Percentiles rank a stretch among this genome's conserved stretches.
Conservation (phyloP, 2,113 vertebrate species). For the Spermophilus dauricus region DNA sequence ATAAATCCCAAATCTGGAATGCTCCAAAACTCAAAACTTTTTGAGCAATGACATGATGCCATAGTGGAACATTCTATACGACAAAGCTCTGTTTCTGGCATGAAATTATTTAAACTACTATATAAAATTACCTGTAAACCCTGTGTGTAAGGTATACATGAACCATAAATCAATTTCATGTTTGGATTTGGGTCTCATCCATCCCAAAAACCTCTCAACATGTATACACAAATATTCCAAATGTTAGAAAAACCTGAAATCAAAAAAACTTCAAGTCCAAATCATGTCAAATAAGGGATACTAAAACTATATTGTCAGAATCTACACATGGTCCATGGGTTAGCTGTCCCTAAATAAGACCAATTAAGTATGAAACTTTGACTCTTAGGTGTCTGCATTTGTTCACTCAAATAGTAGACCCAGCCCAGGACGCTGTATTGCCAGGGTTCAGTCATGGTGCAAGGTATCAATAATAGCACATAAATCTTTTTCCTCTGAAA, state of each 20-base stretch:
- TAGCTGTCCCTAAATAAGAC: neutral
- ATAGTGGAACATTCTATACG: neutral
- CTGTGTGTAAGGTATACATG: neutral
- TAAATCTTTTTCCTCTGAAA: too few species aligned
- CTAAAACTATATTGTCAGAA: neutral
- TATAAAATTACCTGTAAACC: neutral
- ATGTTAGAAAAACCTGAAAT: neutral
- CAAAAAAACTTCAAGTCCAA: neutral
- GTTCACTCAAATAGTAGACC: neutral
- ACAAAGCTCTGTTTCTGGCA: neutral
- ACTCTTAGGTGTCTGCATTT: neutral
- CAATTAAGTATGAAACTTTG: neutral
- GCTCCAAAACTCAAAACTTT: neutral
- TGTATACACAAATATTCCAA: neutral
- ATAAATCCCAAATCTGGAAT: neutral
- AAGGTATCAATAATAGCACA: rapidly evolving
- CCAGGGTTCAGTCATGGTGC: rapidly evolving
- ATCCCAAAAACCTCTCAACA: neutral
- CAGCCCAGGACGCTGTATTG: rapidly evolving
- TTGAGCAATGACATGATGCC: neutral
- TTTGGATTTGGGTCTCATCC: neutral
- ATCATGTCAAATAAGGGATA: too few species aligned
- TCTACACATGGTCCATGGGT: neutral
- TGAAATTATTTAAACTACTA: neutral
- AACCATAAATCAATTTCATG: neutral